A percentile compares a stretch with the other conserved stretches of the same genome.
These are phyloP conservation scores for Heliconius ismenius DNA, from an alignment of 2,888 invertebrate species.

Conservation along the genomic window DNA sequence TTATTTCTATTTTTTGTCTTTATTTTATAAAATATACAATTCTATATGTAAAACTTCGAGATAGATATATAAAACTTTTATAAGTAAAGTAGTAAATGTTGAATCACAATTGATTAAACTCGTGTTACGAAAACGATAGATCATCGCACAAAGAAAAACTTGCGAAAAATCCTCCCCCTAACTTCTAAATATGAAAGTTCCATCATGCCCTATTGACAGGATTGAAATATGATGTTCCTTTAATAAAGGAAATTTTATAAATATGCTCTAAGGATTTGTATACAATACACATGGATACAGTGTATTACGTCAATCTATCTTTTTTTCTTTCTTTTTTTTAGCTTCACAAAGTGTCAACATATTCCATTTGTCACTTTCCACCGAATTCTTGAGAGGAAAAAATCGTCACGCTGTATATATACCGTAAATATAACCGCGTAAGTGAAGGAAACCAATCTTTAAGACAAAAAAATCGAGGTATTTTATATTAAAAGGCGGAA, in stretches of 20 bases:
- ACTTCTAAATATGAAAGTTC: constrained; percentile 30
- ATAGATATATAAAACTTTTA: neutral
- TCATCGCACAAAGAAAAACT: constrained; percentile 28
- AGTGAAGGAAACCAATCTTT: neutral
- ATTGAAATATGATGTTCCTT: constrained; percentile 22
- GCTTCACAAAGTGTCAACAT: too few species aligned
- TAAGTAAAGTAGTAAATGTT: constrained; percentile 7
- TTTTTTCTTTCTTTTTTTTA: neutral
- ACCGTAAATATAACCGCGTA: neutral
- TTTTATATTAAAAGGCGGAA: neutral
- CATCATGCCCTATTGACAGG: constrained; percentile 24
- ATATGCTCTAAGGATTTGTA: neutral
- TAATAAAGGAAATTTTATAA: neutral
- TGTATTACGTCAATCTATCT: neutral
- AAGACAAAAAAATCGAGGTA: neutral
- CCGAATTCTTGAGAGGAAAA: neutral
- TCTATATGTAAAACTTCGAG: too few species aligned
- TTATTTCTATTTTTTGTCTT: too few species aligned
- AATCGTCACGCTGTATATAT: neutral
- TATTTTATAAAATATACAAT: neutral
- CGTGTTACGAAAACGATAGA: constrained; percentile 25
- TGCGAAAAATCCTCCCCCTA: constrained; percentile 13
- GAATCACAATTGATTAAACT: constrained; percentile 22
- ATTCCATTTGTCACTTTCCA: too few species aligned
- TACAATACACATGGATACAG: neutral